Base-by-base conservation (phyloP, 1,140 invertebrate genomes). In the Trachymyrmex septentrionalis region DNA sequence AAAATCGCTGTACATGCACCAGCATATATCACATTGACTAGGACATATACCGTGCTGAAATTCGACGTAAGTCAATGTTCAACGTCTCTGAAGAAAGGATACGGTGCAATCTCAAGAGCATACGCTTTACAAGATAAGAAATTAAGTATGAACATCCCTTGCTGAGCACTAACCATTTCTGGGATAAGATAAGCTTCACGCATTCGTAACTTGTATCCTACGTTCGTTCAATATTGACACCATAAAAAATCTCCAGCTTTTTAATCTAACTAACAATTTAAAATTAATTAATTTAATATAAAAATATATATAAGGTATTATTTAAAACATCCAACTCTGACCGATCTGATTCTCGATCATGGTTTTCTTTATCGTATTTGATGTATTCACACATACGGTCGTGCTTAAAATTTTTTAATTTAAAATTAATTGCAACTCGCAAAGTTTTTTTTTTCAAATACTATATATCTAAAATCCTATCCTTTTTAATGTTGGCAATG, bases 121-220 rank as follows among this genome's bases (percentile, higher is more conserved):
- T 93, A 92, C 91, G 92, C 92, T 93, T 93, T 93, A 94, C 94
- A 94, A 94, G 94, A 95, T 95, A 95, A 95, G 93, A 86, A 93
- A 94, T 94, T 95, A 94, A 94, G 91, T 94, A 93, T 87, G 92
- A 93, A 93, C 92, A 91, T 88, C 90, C 82, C 90, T 89, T 53
- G 86, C 75, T 81, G 82, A 92, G 86, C 91, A 90, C 90, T 90
- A 92, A 93, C 89, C 91, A 92, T 91, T 88, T 61, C 87, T 87
- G n/a, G 91, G 92, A 94, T 94, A 94, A 95, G 94, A 95, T 95
- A 94, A 94, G 90, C 87, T 86, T 86, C 86, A 87, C 88, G 89
- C 91, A 90, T 91, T 38, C 21, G 81, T 87, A 38, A 89, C 78
- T 88, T 92, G 92, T 91, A 92, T 90, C 86, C 90, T 88, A 90